Percentiles rank a stretch among this genome's conserved stretches.
Conservation (phyloP, 2,113 vertebrate genomes). For the Shinisaurus crocodilurus region DNA sequence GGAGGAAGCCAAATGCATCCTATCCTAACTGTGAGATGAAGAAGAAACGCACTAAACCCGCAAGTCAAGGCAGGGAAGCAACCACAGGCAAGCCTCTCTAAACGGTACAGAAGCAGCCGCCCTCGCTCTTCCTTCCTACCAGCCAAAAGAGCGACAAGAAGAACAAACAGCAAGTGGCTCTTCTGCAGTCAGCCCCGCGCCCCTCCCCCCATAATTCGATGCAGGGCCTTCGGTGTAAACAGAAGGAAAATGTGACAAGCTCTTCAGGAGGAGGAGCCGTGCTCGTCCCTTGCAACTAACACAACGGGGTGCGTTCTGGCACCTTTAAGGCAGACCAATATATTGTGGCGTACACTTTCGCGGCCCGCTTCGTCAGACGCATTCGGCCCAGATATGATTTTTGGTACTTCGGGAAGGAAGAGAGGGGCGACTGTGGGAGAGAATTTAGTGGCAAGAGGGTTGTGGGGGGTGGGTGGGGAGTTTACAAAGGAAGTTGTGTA, state of each 20-base stretch:
- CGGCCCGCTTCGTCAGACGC: background rate
- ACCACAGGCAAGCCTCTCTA: background rate
- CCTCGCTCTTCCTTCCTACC: background rate
- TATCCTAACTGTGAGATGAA: accelerated
- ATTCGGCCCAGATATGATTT: background rate
- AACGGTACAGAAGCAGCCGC: background rate
- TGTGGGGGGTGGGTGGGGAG: too few relatives aligned
- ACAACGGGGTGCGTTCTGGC: background rate
- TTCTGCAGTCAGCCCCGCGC: slow-evolving; percentile 12
- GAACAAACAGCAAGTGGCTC: slow-evolving; percentile 28
- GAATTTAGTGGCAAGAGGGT: too few relatives aligned
- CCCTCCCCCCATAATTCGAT: background rate
- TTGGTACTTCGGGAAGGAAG: background rate
- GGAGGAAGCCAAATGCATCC: background rate
- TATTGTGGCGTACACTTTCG: background rate
- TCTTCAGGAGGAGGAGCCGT: background rate
- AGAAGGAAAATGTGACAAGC: slow-evolving; percentile 5
- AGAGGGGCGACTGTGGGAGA: background rate
- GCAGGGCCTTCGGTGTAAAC: background rate
- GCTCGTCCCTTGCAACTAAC: background rate
- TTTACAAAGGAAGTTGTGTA: too few relatives aligned
- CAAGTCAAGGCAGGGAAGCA: background rate
- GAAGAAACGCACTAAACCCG: background rate
- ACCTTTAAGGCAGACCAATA: background rate
- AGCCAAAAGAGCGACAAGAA: slow-evolving; percentile 38